A percentile compares a stretch with the other conserved stretches of the same genome.
Conservation (phyloP, 2,888 invertebrate genomes). For the Acanthosoma haemorrhoidale region DNA sequence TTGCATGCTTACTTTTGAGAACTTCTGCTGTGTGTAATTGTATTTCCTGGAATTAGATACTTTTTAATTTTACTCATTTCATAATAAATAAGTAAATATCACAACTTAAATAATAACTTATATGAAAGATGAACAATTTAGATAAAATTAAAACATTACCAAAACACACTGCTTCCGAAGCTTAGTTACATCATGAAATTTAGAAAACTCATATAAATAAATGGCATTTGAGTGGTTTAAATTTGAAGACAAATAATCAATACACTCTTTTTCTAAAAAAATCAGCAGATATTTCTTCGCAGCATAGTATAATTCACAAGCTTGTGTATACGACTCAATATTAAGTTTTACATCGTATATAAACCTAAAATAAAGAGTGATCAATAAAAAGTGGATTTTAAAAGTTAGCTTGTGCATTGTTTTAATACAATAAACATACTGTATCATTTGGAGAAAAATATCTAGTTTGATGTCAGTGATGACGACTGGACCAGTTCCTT, state of each 20-base stretch:
- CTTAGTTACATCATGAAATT: slow-evolving; percentile 73
- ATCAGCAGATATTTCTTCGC: slow-evolving; percentile 85
- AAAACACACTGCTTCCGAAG: slow-evolving; percentile 75
- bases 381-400: no score
- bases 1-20: slow-evolving; percentile 34
- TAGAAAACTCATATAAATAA: slow-evolving; percentile 78
- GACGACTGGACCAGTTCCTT: slow-evolving; percentile 64
- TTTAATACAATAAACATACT: slow-evolving; percentile 52
- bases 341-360: slow-evolving; percentile 78
- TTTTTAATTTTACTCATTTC: neutral
- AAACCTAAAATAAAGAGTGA: slow-evolving; percentile 53
- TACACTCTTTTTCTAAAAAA: slow-evolving; percentile 75
- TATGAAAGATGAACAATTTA: neutral
- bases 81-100: neutral
- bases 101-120: neutral
- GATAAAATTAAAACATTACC: slow-evolving; percentile 46
- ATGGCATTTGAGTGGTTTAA: slow-evolving; percentile 74
- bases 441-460: slow-evolving; percentile 73
- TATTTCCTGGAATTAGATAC: slow-evolving; percentile 34
- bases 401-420: no score
- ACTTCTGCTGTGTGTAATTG: slow-evolving; percentile 37
- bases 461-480: slow-evolving; percentile 81
- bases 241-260: slow-evolving; percentile 73
- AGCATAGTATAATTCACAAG: slow-evolving; percentile 79
- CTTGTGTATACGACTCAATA: slow-evolving; percentile 75